Evolutionary conservation across 2,113 vertebrate species (phyloP).

Genomic region (Indicator maculatus): DNA sequence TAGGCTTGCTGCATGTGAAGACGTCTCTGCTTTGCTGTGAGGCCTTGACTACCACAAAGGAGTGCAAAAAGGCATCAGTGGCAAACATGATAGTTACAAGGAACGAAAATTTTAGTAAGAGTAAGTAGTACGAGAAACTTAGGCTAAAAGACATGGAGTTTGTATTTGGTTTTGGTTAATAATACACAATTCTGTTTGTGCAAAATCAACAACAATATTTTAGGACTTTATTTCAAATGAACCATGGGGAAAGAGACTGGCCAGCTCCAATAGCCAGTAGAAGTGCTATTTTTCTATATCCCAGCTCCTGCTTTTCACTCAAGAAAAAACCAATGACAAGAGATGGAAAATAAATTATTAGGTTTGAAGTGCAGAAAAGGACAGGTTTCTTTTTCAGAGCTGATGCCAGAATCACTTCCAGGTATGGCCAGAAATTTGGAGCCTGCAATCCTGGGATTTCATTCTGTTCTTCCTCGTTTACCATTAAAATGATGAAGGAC

Average conservation of each 20-base stretch:
- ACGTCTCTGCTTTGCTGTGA: not conserved
- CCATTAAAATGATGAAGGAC: not conserved
- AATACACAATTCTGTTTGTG: not conserved
- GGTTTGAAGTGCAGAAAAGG: conserved; percentile 21
- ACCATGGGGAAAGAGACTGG: not conserved
- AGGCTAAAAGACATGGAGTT: not conserved
- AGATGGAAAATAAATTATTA: conserved; percentile 25
- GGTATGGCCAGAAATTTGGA: not conserved
- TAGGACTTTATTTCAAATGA: not conserved
- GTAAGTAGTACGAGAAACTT: too few species aligned
- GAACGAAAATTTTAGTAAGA: not conserved
- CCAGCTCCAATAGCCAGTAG: not conserved
- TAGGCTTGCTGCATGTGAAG: not conserved
- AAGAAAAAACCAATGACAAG: not conserved
- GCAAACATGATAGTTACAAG: not conserved
- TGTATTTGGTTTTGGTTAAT: not conserved
- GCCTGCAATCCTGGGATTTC: not conserved
- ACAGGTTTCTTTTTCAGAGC: not conserved
- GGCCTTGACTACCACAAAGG: not conserved
- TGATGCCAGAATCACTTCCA: conserved; percentile 29
- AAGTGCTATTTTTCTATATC: not conserved
- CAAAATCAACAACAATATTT: not conserved
- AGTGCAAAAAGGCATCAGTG: not conserved
- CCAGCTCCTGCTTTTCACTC: not conserved
- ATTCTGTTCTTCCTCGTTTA: conserved; percentile 16